These are phyloP conservation scores for Pluvialis apricaria DNA, from an alignment of 2,113 vertebrate genomes.

Conservation along the genomic window DNA sequence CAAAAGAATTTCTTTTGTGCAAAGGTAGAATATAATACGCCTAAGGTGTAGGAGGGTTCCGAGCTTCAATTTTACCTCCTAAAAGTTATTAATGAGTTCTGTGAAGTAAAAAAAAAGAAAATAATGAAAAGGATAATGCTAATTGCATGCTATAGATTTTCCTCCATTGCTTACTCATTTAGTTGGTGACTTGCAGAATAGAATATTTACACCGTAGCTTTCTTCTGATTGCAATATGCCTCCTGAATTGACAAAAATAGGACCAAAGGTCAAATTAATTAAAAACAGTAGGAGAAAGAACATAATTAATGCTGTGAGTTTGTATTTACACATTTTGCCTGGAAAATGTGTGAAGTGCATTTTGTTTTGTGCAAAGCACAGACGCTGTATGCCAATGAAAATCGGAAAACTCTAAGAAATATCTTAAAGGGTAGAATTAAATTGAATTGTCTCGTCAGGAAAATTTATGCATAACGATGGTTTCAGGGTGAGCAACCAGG, in stretches of 20 bases:
- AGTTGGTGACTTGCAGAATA: conserved; percentile 1
- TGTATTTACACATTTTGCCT: neutral
- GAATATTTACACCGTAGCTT: conserved; percentile 1
- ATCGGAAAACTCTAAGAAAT: neutral
- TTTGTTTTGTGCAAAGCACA: neutral
- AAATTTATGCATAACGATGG: neutral
- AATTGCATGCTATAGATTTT: conserved; percentile 41
- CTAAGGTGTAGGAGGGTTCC: conserved; percentile 3
- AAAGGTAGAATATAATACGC: neutral
- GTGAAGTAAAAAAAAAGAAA: neutral
- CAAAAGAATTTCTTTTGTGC: conserved; percentile 42
- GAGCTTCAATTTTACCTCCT: conserved; percentile 33
- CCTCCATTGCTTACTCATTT: conserved; percentile 28
- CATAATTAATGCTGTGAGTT: neutral
- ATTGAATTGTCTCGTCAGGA: neutral
- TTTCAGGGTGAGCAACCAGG: neutral
- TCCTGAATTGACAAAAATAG: conserved; percentile 26
- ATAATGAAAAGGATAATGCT: conserved; percentile 9
- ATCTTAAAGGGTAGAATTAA: neutral
- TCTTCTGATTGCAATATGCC: conserved; percentile 18
- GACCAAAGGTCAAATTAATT: conserved; percentile 59
- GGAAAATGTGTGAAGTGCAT: neutral
- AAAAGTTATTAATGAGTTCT: conserved; percentile 51
- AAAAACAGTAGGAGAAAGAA: conserved; percentile 26
- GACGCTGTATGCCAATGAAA: neutral